Evolutionary conservation across 2,113 vertebrate species (phyloP).

Genomic region (Rhabdomys dilectus): DNA sequence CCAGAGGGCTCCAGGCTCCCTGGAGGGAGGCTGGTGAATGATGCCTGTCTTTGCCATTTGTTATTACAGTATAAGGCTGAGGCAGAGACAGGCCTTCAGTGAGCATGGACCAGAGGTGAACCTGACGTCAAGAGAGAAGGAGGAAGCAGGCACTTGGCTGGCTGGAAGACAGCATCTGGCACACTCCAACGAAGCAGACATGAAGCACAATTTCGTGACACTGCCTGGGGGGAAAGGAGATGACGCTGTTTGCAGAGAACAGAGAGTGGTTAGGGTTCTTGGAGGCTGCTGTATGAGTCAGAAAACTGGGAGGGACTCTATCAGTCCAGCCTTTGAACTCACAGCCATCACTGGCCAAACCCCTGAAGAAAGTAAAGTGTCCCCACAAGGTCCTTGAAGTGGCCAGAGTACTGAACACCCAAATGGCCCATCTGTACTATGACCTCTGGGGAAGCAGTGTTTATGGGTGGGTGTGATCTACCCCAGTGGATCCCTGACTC

Average conservation of each 20-base stretch:
- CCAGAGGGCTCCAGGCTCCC: not conserved
- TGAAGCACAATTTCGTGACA: not conserved
- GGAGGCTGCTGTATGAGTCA: not conserved
- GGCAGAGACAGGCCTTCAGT: not conserved
- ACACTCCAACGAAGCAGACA: not conserved
- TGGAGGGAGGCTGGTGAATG: not conserved
- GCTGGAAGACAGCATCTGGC: not conserved
- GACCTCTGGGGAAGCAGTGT: not conserved
- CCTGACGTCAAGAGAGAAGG: not conserved
- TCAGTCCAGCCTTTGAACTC: not conserved
- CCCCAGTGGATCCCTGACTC: no score
- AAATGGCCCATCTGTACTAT: not conserved
- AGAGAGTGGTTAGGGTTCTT: not conserved
- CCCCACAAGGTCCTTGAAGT: not conserved
- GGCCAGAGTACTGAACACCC: rapidly evolving
- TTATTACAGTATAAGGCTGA: not conserved
- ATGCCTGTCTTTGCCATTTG: not conserved
- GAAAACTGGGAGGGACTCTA: not conserved
- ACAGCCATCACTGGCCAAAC: not conserved
- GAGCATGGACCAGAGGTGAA: no score
- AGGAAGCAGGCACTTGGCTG: not conserved
- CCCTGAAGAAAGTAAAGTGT: not conserved
- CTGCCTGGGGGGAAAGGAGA: not conserved
- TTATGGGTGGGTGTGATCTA: rapidly evolving
- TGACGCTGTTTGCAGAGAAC: not conserved